A percentile compares a stretch with the other conserved stretches of the same genome.
Evolutionary conservation across 2,797 vertebrate species (phyloP).

Genomic region (Oreortyx pictus): DNA sequence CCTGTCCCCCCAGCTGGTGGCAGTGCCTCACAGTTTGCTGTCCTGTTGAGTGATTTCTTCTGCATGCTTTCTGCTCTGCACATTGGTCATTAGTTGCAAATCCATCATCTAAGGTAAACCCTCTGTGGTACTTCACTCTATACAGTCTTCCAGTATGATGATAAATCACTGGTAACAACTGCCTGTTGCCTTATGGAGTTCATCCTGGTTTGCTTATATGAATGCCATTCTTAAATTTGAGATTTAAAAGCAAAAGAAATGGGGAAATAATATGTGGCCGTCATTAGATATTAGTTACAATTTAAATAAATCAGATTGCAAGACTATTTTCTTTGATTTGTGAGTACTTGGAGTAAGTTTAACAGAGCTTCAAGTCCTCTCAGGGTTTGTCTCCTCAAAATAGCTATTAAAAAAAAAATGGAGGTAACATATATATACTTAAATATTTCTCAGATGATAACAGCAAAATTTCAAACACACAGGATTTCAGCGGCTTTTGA

Average conservation of each 20-base stretch:
- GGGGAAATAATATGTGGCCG: neutral
- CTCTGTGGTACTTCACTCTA: neutral
- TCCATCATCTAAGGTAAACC: neutral
- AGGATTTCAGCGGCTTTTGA: neutral
- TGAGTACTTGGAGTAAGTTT: neutral
- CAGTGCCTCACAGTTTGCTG: neutral
- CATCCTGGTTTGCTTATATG: neutral
- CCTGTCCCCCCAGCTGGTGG: neutral
- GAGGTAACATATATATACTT: neutral
- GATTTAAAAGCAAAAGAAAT: neutral
- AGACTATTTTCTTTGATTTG: neutral
- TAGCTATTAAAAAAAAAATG: neutral
- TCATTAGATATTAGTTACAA: neutral
- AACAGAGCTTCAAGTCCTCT: neutral
- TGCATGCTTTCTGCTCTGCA: neutral
- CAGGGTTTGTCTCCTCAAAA: neutral
- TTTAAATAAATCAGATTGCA: neutral
- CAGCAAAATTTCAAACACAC: neutral
- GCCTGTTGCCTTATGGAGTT: neutral
- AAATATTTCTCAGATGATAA: neutral
- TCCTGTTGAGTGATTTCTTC: rapidly evolving
- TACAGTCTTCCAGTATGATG: neutral
- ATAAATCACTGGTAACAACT: neutral
- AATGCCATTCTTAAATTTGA: neutral
- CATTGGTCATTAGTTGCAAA: neutral